Evolutionary conservation across 2,888 invertebrate genomes (phyloP).

Genomic region (Agrypnus murinus): DNA sequence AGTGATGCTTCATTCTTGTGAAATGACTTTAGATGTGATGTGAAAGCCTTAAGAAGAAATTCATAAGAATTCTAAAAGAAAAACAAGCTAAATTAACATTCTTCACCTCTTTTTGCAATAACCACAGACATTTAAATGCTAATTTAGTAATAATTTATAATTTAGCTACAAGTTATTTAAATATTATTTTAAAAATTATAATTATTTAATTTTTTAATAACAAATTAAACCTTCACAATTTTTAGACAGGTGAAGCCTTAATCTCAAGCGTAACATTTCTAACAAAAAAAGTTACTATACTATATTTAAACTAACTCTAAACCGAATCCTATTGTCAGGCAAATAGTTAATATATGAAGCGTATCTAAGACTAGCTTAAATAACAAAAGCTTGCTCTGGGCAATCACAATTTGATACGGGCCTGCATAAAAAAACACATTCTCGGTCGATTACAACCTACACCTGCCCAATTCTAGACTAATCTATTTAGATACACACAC

Average conservation of each 20-base stretch:
- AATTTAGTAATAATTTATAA: no score
- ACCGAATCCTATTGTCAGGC: slow-evolving; percentile 24
- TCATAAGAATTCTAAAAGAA: no score
- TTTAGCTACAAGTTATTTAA: no score
- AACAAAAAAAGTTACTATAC: slow-evolving; percentile 20
- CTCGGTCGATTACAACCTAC: slow-evolving; percentile 28
- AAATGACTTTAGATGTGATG: slow-evolving; percentile 19
- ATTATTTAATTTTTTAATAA: no score
- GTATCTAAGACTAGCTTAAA: slow-evolving; percentile 15
- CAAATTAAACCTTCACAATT: neutral
- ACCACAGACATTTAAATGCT: no score
- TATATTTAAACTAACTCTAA: no score
- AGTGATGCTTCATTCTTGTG: slow-evolving; percentile 1
- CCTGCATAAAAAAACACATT: neutral
- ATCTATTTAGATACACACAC: slow-evolving; percentile 28
- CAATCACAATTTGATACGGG: slow-evolving; percentile 37
- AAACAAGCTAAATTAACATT: no score
- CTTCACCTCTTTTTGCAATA: no score
- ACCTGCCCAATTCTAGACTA: slow-evolving; percentile 33
- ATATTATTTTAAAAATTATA: no score
- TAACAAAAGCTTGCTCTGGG: slow-evolving; percentile 31
- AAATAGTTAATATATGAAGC: slow-evolving; percentile 33
- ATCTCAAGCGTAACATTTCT: slow-evolving; percentile 11
- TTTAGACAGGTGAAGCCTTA: slow-evolving; percentile 31
- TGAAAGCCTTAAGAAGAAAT: no score